phyloP scores from a whole-genome alignment of 2,797 vertebrate species.

The Ceyx erithaca region DNA sequence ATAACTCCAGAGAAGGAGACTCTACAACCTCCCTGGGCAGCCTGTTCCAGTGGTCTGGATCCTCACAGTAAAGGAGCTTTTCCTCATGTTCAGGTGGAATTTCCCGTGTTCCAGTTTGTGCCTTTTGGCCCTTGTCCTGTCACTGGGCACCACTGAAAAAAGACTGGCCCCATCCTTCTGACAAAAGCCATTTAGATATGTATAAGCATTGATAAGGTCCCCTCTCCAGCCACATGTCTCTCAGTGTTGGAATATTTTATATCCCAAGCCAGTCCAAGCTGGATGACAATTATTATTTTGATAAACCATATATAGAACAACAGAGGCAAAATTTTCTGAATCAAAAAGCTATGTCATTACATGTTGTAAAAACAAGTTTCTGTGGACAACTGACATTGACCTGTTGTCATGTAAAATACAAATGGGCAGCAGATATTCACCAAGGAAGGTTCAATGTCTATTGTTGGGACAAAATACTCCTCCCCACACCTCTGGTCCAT shows the following conservation, averaged over 20 bases:
- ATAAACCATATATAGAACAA: neutral
- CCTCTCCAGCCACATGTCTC: neutral
- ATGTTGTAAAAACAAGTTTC: neutral
- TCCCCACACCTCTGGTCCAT: accelerated
- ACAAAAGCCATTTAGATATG: neutral
- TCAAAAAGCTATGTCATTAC: neutral
- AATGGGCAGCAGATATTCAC: neutral
- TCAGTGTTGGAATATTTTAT: neutral
- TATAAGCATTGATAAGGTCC: neutral
- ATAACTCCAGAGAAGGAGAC: neutral
- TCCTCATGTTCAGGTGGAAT: neutral
- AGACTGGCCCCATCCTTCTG: neutral
- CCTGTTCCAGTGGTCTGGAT: neutral
- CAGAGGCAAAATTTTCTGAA: neutral
- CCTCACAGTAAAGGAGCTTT: neutral
- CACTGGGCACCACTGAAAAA: neutral
- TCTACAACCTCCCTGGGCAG: neutral
- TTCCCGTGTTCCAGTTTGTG: neutral
- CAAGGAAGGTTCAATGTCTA: neutral
- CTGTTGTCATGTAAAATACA: neutral
- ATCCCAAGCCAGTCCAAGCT: neutral
- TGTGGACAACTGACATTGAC: neutral
- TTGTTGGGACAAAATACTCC: neutral
- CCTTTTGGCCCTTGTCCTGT: neutral
- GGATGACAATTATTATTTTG: neutral